Evolutionary conservation across 2,888 invertebrate genomes (phyloP), one percentile per base, ranked within the genome.

Genomic region (Trichogramma dendrolimi): DNA sequence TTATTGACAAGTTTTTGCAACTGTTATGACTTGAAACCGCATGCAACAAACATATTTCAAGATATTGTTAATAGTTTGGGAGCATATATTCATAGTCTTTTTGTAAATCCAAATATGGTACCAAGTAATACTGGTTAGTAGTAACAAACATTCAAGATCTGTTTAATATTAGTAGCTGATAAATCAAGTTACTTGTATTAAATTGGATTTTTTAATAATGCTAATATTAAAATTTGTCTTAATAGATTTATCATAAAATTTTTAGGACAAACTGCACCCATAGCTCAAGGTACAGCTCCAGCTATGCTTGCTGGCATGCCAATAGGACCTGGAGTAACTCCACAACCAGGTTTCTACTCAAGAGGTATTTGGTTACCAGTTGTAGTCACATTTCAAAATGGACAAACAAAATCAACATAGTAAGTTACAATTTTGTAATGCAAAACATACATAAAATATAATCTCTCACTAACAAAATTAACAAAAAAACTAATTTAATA

Each of bases 51-150:
- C 77, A 93, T 94, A 72, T 90, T 97, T 75, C 91, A 95, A 77
- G 96, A 97, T 80, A 95, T 98, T 71, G 94, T 98, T 59, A 93
- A 92, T 79, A 91, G 94, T 46, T 82, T 96, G 69, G 96, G 95
- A 11, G 91, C 93, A 1, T 97, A 94, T 80, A 93, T 97, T 10
- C 96, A 97, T 78, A 94, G 94, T 56, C 84, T 95, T 40, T 90
- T 94, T 79, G 89, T 92, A 52, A 88, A 87, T 65, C 86, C 88
- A 41, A 88, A 88, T 69, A 82, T 86, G 67, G 83, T 84, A 68
- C 84, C 83, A 75, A 77, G 80, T 58, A 72, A 71, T 60, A 69
- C 73, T 69, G 73, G 74, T 77, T 65, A 68, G 56, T 60, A 27
- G 27, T 27, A 27, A 27, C 27, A 27, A 27, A 27, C 27, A 27